phyloP scores from a whole-genome alignment of 2,888 invertebrate species.

The Aleiodes alternator region DNA sequence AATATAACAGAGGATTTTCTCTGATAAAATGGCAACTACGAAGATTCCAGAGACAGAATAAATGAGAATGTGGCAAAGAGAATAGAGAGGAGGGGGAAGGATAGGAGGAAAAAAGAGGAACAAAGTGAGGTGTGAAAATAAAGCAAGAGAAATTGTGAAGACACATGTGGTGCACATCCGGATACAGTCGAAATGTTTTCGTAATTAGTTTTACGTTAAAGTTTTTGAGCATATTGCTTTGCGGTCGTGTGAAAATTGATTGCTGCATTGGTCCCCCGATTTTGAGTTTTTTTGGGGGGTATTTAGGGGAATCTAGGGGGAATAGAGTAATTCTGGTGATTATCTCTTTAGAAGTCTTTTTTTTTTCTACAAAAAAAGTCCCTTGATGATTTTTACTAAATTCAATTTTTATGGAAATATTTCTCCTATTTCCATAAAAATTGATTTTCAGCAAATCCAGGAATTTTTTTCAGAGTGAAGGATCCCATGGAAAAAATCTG shows the following conservation, averaged over 20 bases:
- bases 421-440: too few relatives aligned
- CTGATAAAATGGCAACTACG: background rate
- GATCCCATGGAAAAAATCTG: too few relatives aligned
- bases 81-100: slow-evolving; percentile 9
- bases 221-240: background rate
- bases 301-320: too few relatives aligned
- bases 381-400: too few relatives aligned
- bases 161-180: slow-evolving; percentile 71
- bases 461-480: too few relatives aligned
- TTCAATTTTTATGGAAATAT: too few relatives aligned
- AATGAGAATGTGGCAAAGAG: slow-evolving; percentile 7
- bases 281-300: too few relatives aligned
- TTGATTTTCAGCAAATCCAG: too few relatives aligned
- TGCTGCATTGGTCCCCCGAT: too few relatives aligned
- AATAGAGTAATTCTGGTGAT: too few relatives aligned
- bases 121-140: slow-evolving; percentile 42
- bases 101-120: slow-evolving; percentile 28
- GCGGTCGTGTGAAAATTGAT: background rate
- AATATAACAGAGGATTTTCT: slow-evolving; percentile 27
- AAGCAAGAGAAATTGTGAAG: slow-evolving; percentile 57
- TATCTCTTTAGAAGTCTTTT: too few relatives aligned
- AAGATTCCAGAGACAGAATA: slow-evolving; percentile 22
- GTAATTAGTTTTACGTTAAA: background rate
- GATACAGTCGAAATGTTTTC: slow-evolving; percentile 42
- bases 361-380: too few relatives aligned